A percentile compares a stretch with the other conserved stretches of the same genome.
Evolutionary conservation across 1,140 invertebrate species (phyloP).

Genomic region (Aethina tumida): DNA sequence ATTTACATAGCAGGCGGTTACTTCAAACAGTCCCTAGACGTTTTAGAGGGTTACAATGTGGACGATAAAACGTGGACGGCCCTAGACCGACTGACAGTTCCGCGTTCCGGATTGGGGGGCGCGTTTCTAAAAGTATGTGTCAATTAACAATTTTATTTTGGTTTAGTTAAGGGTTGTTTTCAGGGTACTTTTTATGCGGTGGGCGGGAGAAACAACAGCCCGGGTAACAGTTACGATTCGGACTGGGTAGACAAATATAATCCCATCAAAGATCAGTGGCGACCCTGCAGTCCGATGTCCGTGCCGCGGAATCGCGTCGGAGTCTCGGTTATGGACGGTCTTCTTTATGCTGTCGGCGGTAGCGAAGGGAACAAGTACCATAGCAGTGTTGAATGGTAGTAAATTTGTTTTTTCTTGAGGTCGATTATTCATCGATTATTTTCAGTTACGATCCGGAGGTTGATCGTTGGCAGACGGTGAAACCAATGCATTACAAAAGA

Average conservation of each 20-base stretch:
- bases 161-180: constrained; percentile 14
- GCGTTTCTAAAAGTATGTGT: constrained; percentile 64
- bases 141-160: not conserved
- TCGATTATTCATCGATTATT: constrained; percentile 37
- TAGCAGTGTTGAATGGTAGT: constrained; percentile 77
- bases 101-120: constrained; percentile 78
- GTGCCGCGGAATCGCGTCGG: constrained; percentile 77
- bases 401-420: constrained; percentile 55
- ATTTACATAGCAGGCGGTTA: constrained; percentile 89
- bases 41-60: constrained; percentile 78
- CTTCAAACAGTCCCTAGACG: constrained; percentile 71
- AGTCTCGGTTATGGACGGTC: constrained; percentile 83
- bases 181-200: constrained; percentile 80
- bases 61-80: constrained; percentile 75
- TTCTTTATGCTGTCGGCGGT: constrained; percentile 84
- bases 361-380: constrained; percentile 74
- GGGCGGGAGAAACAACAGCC: constrained; percentile 81
- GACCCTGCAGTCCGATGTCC: constrained; percentile 72
- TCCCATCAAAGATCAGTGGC: constrained; percentile 65
- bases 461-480: constrained; percentile 72
- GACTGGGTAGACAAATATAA: constrained; percentile 75
- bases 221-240: constrained; percentile 67
- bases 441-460: constrained; percentile 78
- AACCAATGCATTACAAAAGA: constrained; percentile 73
- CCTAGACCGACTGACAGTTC: constrained; percentile 66